phyloP scores from a whole-genome alignment of 2,113 vertebrate genomes.

The Saiga tatarica region DNA sequence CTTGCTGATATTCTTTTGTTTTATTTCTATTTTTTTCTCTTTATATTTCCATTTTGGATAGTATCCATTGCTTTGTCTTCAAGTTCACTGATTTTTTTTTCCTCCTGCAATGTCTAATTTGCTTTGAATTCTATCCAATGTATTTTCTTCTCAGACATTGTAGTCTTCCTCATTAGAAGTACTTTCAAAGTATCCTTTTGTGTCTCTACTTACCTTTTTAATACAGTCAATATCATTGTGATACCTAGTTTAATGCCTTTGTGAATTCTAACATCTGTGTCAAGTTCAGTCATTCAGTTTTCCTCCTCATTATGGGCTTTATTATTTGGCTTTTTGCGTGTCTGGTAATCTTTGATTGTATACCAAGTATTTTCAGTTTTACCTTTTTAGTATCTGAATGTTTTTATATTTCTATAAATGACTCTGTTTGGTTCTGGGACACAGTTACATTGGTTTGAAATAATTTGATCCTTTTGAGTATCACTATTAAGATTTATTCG shows the following conservation, averaged over 20 bases:
- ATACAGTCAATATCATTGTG: background rate
- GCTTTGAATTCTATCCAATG: background rate
- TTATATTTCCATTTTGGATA: background rate
- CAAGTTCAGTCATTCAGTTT: background rate
- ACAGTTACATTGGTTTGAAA: background rate
- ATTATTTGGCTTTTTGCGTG: background rate
- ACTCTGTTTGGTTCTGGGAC: slow-evolving; percentile 9
- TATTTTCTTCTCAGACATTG: background rate
- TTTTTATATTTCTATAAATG: background rate
- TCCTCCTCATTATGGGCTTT: background rate
- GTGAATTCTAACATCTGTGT: slow-evolving; percentile 19
- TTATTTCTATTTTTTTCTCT: background rate
- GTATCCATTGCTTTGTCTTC: background rate
- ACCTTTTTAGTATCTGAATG: background rate
- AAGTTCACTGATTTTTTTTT: background rate
- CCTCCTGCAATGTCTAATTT: background rate
- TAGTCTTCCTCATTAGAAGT: slow-evolving; percentile 8
- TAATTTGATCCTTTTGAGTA: background rate
- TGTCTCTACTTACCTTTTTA: background rate
- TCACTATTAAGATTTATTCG: background rate
- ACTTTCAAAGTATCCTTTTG: background rate
- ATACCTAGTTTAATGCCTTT: background rate
- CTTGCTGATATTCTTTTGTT: background rate
- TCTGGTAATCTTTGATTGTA: background rate
- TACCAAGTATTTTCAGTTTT: slow-evolving; percentile 22